A percentile compares a stretch with the other conserved stretches of the same genome.
Conservation (phyloP, 1,140 invertebrate species). For the Delia radicum region DNA sequence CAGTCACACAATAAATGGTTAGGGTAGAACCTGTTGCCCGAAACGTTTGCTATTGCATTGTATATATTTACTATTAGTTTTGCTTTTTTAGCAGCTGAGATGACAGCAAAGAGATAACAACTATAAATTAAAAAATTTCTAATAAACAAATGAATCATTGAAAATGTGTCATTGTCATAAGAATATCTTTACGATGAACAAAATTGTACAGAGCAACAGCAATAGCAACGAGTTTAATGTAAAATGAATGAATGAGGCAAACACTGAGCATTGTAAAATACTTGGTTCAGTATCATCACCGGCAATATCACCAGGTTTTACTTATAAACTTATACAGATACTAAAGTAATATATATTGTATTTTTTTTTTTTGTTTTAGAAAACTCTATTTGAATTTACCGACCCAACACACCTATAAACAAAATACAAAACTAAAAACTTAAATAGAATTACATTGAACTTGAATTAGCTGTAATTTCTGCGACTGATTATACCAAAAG, state of each 20-base stretch:
- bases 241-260: not conserved
- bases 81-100: not conserved
- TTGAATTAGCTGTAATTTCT: slow-evolving; percentile 21
- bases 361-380: not conserved
- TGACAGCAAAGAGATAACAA: slow-evolving; percentile 9
- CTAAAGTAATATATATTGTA: not conserved
- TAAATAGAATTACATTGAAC: slow-evolving; percentile 14
- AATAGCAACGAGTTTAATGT: not conserved
- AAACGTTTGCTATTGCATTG: not conserved
- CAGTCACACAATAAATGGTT: not conserved
- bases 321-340: not conserved
- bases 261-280: not conserved
- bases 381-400: slow-evolving; percentile 4
- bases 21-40: not conserved
- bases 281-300: not conserved
- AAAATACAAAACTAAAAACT: not conserved
- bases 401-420: not conserved
- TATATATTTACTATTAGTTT: not conserved
- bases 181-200: not conserved
- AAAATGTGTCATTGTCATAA: slow-evolving; percentile 25
- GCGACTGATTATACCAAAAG: slow-evolving; percentile 3
- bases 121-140: slow-evolving; percentile 21
- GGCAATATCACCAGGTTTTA: not conserved
- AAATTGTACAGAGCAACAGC: no score
- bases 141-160: slow-evolving; percentile 25